A percentile compares a stretch with the other conserved stretches of the same genome.
Evolutionary conservation across 2,113 vertebrate species (phyloP).

Genomic region (Coptodon rendalli): DNA sequence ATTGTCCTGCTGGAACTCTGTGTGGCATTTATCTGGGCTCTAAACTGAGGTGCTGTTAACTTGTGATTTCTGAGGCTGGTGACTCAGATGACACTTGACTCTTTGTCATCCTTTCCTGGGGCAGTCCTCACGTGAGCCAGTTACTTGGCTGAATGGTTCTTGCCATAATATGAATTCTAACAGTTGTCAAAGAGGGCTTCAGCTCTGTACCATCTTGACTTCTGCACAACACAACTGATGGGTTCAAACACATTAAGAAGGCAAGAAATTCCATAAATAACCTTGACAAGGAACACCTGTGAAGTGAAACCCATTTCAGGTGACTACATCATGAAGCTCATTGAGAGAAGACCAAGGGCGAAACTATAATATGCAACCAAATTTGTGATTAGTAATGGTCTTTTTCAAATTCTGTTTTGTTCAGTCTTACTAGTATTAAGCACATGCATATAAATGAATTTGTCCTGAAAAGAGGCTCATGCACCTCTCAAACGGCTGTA

Average conservation of each 20-base stretch:
- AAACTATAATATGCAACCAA: neutral
- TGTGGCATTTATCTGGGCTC: neutral
- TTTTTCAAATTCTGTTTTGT: neutral
- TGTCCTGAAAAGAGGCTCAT: neutral
- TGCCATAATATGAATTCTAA: neutral
- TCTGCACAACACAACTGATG: neutral
- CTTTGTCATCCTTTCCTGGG: neutral
- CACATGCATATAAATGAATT: neutral
- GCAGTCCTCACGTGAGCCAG: neutral
- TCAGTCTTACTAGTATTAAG: rapidly evolving
- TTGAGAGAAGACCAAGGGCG: neutral
- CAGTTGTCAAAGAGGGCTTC: neutral
- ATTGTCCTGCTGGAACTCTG: neutral
- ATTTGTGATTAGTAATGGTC: neutral
- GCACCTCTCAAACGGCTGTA: neutral
- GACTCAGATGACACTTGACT: neutral
- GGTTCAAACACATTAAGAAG: neutral
- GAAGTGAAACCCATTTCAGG: neutral
- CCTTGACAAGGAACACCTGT: neutral
- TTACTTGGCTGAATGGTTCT: neutral
- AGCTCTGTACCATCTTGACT: neutral
- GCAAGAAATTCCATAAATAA: neutral
- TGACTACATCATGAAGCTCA: neutral
- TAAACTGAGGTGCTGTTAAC: neutral
- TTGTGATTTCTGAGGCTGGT: neutral